These are phyloP conservation scores for Hyles euphorbiae DNA, from an alignment of 1,140 invertebrate species.

Conservation along the genomic window DNA sequence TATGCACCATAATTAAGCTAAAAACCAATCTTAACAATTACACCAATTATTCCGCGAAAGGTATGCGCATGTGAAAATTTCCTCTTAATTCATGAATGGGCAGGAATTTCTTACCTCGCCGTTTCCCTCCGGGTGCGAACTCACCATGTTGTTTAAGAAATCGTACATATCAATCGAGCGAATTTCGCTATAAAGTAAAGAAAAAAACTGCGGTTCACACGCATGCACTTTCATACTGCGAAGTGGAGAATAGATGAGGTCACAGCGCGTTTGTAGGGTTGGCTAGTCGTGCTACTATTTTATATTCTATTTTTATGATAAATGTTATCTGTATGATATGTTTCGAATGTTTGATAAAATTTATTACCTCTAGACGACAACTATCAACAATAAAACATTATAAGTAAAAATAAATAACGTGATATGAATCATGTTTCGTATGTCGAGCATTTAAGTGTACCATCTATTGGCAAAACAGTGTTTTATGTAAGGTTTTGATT, in stretches of 20 bases:
- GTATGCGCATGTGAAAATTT: no score
- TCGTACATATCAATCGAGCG: not conserved
- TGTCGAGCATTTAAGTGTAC: no score
- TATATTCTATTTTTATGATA: no score
- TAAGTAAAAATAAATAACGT: no score
- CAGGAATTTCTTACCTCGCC: constrained; percentile 13
- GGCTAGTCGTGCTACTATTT: not conserved
- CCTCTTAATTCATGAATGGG: not conserved
- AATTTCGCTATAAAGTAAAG: not conserved
- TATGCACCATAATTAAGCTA: no score
- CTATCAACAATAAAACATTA: not conserved
- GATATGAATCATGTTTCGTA: no score
- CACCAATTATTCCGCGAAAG: no score
- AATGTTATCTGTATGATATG: no score
- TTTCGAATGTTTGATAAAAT: not conserved
- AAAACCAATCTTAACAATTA: no score
- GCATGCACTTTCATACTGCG: constrained; percentile 13
- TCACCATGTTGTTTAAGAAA: constrained; percentile 3
- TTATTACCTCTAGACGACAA: no score
- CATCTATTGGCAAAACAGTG: no score
- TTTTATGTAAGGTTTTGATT: no score
- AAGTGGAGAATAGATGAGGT: constrained; percentile 4
- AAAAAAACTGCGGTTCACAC: constrained; percentile 22
- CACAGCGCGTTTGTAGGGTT: constrained; percentile 13
- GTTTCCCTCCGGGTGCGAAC: not conserved